Evolutionary conservation across 2,797 vertebrate genomes (phyloP), one percentile per base, ranked within the genome.

Genomic region (Sebastes taczanowskii): DNA sequence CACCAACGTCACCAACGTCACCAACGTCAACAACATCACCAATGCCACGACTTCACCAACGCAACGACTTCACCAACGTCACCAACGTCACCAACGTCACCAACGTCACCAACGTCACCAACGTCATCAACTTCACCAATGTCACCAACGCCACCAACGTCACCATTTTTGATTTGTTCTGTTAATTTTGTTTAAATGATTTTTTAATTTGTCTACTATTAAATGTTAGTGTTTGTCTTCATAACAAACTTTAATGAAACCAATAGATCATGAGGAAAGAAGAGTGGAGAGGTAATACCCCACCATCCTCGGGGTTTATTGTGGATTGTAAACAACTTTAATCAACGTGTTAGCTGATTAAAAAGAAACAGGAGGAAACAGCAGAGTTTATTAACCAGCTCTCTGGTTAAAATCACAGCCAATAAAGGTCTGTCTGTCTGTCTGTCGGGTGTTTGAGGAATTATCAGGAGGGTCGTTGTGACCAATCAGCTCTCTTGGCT

Each of bases 401-500:
- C 38, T 42, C 11, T 16, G 32, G 25, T 32, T 71, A 0, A 13
- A 52, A 20, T 80, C 30, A 1, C 73, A 74, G 74, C 77, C 62
- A 69, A 53, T 65, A 29, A 42, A 80, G 72, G 14, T 23, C 78
- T 64, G 67, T 63, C 11, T 38, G 61, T 11, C 34, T 42, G 38
- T 16, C 38, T 38, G 7, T 29, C 7, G 22, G 60, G 69, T 53
- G 62, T 63, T 71, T 70, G 2, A 20, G 62, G 72, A 73, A 66
- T 70, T 38, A 55, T 74, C 73, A 11, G 53, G 27, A 73, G 76
- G 49, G 49, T 59, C 71, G 58, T 64, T 35, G 32, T 71, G 75
- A 73, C 81, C 81, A 83, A 86, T 86, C 75, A 77, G 81, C 34
- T 77, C 4, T 7, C 58, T 76, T 81, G 74, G 78, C 74, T 74